Base-by-base conservation (phyloP, 2,113 vertebrate genomes). In the Lipotes vexillifer region DNA sequence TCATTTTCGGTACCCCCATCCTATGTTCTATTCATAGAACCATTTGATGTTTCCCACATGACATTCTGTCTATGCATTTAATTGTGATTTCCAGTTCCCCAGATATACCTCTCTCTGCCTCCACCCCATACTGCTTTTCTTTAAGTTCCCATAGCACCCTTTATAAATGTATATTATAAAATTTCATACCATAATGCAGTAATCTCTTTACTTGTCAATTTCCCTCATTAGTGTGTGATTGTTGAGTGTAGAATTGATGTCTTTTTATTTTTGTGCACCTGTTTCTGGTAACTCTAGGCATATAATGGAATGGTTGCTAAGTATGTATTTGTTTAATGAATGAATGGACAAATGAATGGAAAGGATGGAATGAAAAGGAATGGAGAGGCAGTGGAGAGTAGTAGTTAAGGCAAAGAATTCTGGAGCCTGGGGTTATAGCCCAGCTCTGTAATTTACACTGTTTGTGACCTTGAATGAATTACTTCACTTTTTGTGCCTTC, bases 191-290 rank as follows among this genome's bases (percentile, higher is more conserved):
- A 8, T 69, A 49, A 61, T 46, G 31, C 29, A 52, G 12, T 77
- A 90, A 23, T 61, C 49, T 89, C 6, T 90, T 77, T 80, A 20
- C 46, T 85, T 94, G 33, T 63, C 65, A 68, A 0, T 86, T 66
- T 94, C 27, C 8, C 31, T 91, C 41, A 84, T 29, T 81, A 78
- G 49, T 84, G 63, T 86, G 8, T 75, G 63, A 31, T 74, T 12
- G 21, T 33, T 88, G 69, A 74, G 15, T 61, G 3, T 38, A 36
- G 27, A 88, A 77, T 3, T 63, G 63, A 33, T 85, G 10, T 78
- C 63, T 90, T 74, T 93, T 85, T 96, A 36, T 80, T 89, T 96
- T 89, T 90, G 17, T 88, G 38, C 92, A 88, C 21, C 17, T 96
- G 5, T 49, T 95, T 27, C 63, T 94, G 46, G 57, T 78, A 77